phyloP scores from a whole-genome alignment of 2,888 invertebrate species.

The Leucophora obtusa region DNA sequence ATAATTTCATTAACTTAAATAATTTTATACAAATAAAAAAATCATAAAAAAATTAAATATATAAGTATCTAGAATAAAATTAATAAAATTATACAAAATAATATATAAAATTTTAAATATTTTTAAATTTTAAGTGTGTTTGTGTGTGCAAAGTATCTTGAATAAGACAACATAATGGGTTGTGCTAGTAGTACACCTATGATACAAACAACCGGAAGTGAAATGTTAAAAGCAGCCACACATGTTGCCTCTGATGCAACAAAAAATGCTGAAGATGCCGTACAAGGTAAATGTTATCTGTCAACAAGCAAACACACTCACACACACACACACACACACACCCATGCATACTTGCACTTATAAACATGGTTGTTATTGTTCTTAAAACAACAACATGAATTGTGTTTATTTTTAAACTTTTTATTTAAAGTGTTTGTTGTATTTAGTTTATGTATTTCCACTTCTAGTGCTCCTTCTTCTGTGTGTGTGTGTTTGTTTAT shows the following conservation, averaged over 20 bases:
- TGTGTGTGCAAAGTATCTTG: not conserved
- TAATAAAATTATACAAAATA: not conserved
- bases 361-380: too few relatives aligned
- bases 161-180: conserved; percentile 68
- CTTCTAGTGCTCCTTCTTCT: too few relatives aligned
- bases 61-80: not conserved
- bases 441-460: not conserved
- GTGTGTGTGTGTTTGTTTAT: not conserved
- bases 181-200: conserved; percentile 76
- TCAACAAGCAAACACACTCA: not conserved
- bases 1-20: not conserved
- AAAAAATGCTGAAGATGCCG: conserved; percentile 71
- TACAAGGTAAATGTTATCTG: conserved; percentile 69
- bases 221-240: conserved; percentile 75
- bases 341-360: not conserved
- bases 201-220: conserved; percentile 75
- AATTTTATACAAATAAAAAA: conserved; percentile 7
- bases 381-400: not conserved
- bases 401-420: not conserved
- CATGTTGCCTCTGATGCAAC: conserved; percentile 73
- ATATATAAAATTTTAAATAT: not conserved
- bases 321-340: not conserved
- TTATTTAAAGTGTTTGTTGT: conserved; percentile 8
- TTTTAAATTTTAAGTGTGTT: conserved; percentile 10
- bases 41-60: not conserved